Base-by-base conservation (phyloP, 1,140 invertebrate species). In the Saxidomus purpurata region DNA sequence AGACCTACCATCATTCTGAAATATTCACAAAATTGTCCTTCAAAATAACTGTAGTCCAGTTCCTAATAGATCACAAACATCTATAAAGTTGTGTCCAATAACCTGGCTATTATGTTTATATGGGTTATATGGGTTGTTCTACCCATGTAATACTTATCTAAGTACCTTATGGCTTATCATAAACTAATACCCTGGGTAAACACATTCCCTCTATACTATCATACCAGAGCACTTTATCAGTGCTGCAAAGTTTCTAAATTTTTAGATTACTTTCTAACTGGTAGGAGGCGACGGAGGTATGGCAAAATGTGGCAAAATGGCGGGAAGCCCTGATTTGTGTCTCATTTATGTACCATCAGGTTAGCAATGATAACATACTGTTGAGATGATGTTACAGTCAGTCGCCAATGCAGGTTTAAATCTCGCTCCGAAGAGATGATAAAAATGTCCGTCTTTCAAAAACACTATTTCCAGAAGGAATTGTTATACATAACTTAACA, bases 91-190 rank as follows among this genome's bases (percentile, higher is more conserved):
- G 76, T 79, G n/a, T 63, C 49, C 31, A 59, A 38, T 82, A 82
- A 63, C 6, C 9, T 82, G 52, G 40, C 55, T 47, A 25, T 47
- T n/a, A 34, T 47, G 25, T 47, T 34, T 55, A 28, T 79, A 79
- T 38, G 40, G 74, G 25, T 2, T 6, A 49, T 34, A 31, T 22
- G 31, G 79, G 40, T 17, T 31, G 69, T 63, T 67, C n/a, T 76
- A 49, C 0, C 71, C 59, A 79, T 87, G 74, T 79, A 87, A 87
- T 87, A 88, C 77, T 88, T 88, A 88, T 88, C 86, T 71, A 69
- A 52, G 55, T 69, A 49, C 59, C 55, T 71, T 71, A 71, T 67
- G 77, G n/a, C 76, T 88, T 88, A 88, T 88, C 86, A 81, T 81
- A 69, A 81, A 55, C 86, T 81, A 80, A 88, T 81, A 88, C 47